Base-by-base conservation (phyloP, 2,113 vertebrate species). In the Taurulus bubalis region DNA sequence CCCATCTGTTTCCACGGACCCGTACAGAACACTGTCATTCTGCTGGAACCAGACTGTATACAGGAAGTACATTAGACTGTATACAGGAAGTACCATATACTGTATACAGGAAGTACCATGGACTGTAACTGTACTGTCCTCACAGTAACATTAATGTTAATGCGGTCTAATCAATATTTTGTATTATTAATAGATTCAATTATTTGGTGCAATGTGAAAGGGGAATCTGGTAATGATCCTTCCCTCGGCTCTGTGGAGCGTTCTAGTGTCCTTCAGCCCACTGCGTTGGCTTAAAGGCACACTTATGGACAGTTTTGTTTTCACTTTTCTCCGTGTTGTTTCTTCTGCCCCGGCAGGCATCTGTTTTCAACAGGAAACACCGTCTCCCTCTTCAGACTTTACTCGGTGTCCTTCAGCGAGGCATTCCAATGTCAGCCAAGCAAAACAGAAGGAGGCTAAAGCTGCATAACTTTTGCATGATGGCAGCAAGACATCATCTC, bases 341-440 rank as follows among this genome's bases (percentile, higher is more conserved):
- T 66, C 11, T 65, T 20, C 12, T 36, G 12, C 15, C 8, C 8
- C 42, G 11, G 42, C 65, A 20, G 24, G n/a, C 15, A 20, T 40
- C 34, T 34, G 34, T 34, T 34, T 34, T 34, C 34, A 63, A 67
- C 24, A 76, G 85, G 65, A 81, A 71, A 55, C 70, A 28, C 18
- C 1, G 38, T 20, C 51, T 6, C 51, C 28, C 47, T 58, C 47
- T 67, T 75, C 42, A 68, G 8, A 18, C 51, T n/a, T 36, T 26
- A 14, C 65, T 0, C 18, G 56, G 6, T 73, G 68, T 58, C 49
- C 68, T 76, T 69, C 3, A 8, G 34, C 49, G 24, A 69, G 62
- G 3, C 0, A 40, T 56, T 67, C 0, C 12, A 24, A 6, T 38
- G 53, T 56, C 42, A 66, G 62, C 30, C 71, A 40, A 64, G 28